A percentile compares a stretch with the other conserved stretches of the same genome.
phyloP scores from a whole-genome alignment of 2,113 vertebrate species.

The Bombycilla garrulus region DNA sequence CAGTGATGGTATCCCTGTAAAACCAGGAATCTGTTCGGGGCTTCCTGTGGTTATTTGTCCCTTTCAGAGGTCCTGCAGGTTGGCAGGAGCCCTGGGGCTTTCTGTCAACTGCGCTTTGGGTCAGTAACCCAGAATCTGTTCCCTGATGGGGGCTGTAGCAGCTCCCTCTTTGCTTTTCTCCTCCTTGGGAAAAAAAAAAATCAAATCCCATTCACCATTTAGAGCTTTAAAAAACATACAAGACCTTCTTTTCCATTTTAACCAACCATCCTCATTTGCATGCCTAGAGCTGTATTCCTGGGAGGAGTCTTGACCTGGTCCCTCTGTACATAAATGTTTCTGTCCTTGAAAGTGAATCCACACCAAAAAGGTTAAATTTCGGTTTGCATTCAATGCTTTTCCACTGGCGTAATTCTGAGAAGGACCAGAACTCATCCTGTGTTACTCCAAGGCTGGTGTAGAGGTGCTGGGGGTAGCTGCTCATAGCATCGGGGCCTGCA shows the following conservation, averaged over 20 bases:
- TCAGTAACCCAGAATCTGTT: not conserved
- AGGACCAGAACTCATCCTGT: not conserved
- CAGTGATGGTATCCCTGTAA: rapidly evolving
- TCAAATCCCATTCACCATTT: not conserved
- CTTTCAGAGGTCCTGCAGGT: not conserved
- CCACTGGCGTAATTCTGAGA: not conserved
- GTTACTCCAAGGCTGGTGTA: not conserved
- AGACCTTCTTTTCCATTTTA: not conserved
- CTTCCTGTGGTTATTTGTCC: not conserved
- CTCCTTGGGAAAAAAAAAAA: not conserved
- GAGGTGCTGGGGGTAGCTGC: not conserved
- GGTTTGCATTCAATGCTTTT: not conserved
- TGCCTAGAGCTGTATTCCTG: not conserved
- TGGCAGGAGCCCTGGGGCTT: not conserved
- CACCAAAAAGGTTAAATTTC: not conserved
- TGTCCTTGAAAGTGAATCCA: not conserved
- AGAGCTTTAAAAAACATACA: not conserved
- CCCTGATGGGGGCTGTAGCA: rapidly evolving
- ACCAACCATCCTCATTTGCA: not conserved
- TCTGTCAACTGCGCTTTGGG: not conserved
- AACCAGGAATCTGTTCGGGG: not conserved
- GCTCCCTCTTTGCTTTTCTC: not conserved
- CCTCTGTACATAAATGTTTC: not conserved
- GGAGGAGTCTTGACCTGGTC: not conserved
- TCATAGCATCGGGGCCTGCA: not conserved